Base-by-base conservation (phyloP, 2,888 invertebrate genomes). In the Sylvicola cinctus region DNA sequence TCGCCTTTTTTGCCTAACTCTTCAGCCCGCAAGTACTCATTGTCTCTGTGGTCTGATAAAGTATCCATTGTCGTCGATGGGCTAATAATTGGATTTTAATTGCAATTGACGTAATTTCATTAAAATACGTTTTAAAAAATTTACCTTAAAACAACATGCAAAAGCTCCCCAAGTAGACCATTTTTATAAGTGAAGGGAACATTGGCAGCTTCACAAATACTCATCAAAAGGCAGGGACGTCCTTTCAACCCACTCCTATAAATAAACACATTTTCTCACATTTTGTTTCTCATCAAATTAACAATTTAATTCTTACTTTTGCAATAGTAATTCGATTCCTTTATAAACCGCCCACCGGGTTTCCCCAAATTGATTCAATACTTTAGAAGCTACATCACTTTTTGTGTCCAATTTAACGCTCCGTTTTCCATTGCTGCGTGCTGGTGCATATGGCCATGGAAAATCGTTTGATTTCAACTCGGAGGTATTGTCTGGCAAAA, bases 21-120 rank as follows among this genome's bases (percentile, higher is more conserved):
- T 17, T 34, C 34, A n/a, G 34, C 34, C n/a, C 27, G 25, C 11
- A 34, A n/a, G 17, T 34, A 34, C 11, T 34, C 34, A 17, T 34
- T 14, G 26, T 34, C 27, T 4, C 16, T 15, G 11, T 13, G 12
- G 6, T 34, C 16, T 16, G 15, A 12, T 10, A 34, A 12, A 3
- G 4, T 5, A 8, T 34, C 34, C 10, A 4, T 5, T 4, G 34
- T n/a, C 3, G 34, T n/a, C 8, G 34, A 34, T 4, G 34, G 34
- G 5, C 34, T 34, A 15, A 6, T n/a, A 16, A 7, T 11, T 16
- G n/a, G 12, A 4, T 7, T 20, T 20, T 20, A 20, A 8, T 8
- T 20, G 4, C 4, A n/a, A 5, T 13, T 20, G 25, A 29, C 11
- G 16, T 14, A 28, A 16, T 4, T 32, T 20, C n/a, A 16, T 11